Conservation (phyloP, 2,888 invertebrate species). For the Hypomecis punctinalis region DNA sequence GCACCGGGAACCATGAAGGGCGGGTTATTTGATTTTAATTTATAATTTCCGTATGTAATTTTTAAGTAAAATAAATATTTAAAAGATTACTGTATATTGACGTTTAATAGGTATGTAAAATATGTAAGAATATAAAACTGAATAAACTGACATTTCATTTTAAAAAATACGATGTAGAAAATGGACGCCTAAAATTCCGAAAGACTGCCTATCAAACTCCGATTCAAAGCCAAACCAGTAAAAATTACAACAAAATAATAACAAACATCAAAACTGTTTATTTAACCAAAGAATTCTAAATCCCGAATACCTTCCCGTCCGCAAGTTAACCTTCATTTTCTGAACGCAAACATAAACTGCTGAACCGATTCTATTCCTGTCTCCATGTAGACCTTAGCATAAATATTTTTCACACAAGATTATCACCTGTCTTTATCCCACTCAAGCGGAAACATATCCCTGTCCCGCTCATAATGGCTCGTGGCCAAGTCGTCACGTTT, state of each 20-base stretch:
- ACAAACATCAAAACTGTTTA: slow-evolving; percentile 26
- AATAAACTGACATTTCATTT: too few species aligned
- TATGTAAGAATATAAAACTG: too few species aligned
- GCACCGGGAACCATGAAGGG: too few species aligned
- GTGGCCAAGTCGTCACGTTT: slow-evolving; percentile 74
- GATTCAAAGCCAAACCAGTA: neutral
- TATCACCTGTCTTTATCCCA: slow-evolving; percentile 76
- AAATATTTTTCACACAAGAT: slow-evolving; percentile 83
- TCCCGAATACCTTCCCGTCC: slow-evolving; percentile 27
- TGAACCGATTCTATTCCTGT: slow-evolving; percentile 58
- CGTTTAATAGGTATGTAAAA: too few species aligned
- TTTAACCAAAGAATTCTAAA: slow-evolving; percentile 46
- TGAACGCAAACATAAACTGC: slow-evolving; percentile 69
- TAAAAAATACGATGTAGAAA: too few species aligned
- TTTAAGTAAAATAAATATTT: too few species aligned
- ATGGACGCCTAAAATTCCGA: neutral
- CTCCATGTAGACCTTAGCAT: slow-evolving; percentile 79
- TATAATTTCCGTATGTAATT: too few species aligned
- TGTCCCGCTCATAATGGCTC: slow-evolving; percentile 72
- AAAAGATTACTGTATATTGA: too few species aligned
- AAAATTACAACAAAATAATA: neutral
- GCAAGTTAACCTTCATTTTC: slow-evolving; percentile 69
- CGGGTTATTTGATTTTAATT: too few species aligned
- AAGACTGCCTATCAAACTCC: slow-evolving; percentile 26
- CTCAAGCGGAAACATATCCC: slow-evolving; percentile 65